Percentiles rank a stretch among this genome's conserved stretches.
Evolutionary conservation across 2,113 vertebrate genomes (phyloP).

Genomic region (Ptilonorhynchus violaceus): DNA sequence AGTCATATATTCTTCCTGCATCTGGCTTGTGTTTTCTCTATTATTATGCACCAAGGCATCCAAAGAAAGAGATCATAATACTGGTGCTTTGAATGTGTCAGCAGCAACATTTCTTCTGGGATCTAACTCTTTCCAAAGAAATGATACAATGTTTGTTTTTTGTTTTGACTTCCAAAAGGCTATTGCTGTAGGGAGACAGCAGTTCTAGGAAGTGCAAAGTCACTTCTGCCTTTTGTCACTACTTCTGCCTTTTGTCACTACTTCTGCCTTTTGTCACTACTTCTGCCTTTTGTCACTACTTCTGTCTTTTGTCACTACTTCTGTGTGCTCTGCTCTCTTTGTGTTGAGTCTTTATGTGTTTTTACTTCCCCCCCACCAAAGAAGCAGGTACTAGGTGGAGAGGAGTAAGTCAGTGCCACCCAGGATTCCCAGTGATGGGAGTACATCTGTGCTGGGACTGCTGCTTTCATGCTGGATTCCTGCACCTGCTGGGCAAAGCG

Average conservation of each 20-base stretch:
- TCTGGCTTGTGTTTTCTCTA: not conserved
- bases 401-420: not conserved
- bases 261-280: not conserved
- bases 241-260: not conserved
- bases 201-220: not conserved
- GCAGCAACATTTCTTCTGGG: not conserved
- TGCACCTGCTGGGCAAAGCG: not conserved
- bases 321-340: not conserved
- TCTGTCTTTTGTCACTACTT: not conserved
- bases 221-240: not conserved
- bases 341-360: not conserved
- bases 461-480: not conserved
- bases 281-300: not conserved
- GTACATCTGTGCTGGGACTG: not conserved
- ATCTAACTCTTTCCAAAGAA: not conserved
- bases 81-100: not conserved
- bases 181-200: not conserved
- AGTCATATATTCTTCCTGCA: not conserved
- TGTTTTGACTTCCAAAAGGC: not conserved
- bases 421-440: not conserved
- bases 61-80: not conserved
- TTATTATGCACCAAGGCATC: not conserved
- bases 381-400: not conserved
- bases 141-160: not conserved
- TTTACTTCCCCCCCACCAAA: rapidly evolving